A percentile compares a stretch with the other conserved stretches of the same genome.
Evolutionary conservation across 2,888 invertebrate species (phyloP).

Genomic region (Eucera pruinosa): DNA sequence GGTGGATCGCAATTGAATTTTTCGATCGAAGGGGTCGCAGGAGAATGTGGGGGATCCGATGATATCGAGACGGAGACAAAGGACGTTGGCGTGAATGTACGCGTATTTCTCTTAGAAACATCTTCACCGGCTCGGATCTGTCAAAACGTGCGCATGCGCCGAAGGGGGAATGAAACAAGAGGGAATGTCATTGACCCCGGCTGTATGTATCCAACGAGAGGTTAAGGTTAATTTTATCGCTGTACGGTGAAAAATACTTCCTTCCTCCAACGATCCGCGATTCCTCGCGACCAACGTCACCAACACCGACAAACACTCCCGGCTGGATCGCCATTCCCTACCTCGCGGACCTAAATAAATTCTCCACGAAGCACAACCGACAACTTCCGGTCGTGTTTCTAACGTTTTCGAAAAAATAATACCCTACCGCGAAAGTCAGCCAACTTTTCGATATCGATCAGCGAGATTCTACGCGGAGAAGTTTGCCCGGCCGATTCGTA

Average conservation of each 20-base stretch:
- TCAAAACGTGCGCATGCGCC: conserved; percentile 71
- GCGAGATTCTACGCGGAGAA: no score
- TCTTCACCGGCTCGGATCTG: conserved; percentile 63
- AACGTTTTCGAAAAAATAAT: no score
- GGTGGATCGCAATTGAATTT: no score
- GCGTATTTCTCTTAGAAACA: conserved; percentile 53
- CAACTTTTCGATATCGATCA: no score
- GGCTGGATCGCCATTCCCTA: no score
- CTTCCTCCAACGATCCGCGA: conserved; percentile 35
- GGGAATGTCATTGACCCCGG: conserved; percentile 71
- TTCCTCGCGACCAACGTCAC: neutral
- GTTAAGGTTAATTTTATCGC: conserved; percentile 74
- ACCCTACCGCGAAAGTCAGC: no score
- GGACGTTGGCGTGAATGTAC: conserved; percentile 28
- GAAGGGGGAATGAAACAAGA: conserved; percentile 68
- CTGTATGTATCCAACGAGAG: conserved; percentile 68
- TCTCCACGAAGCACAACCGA: no score
- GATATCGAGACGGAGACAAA: no score
- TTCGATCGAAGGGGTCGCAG: no score
- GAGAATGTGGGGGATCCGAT: no score
- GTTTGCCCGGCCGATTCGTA: no score
- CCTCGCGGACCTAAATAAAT: conserved; percentile 14
- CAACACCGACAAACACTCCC: neutral
- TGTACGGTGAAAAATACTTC: conserved; percentile 64
- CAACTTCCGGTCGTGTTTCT: neutral